Base-by-base conservation (phyloP, 2,888 invertebrate species). In the Erynnis tages region DNA sequence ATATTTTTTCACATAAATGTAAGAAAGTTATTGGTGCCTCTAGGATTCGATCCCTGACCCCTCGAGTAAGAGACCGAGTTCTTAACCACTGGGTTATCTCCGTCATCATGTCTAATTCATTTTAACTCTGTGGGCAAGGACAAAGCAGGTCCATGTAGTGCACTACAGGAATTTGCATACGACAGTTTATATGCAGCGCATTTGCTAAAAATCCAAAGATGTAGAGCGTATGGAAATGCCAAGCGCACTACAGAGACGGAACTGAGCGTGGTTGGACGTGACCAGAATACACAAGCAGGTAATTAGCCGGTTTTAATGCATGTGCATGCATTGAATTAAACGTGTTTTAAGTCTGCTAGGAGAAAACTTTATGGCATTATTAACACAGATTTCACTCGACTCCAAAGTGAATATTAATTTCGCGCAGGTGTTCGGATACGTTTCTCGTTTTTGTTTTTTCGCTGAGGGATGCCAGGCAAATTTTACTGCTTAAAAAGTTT, bases 261-360 rank as follows among this genome's bases (percentile, higher is more conserved):
- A 38, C 27, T 1, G 19, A 37, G 29, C 47, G 29, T 19, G 34
- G 27, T 10, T 35, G 35, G 16, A 43, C 50, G 41, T 50, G 50
- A 50, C 43, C 34, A 29, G 50, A 50, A 50, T 50, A 50, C 35
- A 35, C 35, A 27, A 25, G 11, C 43, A 32, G 32, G 30, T 50
- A 50, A 50, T 50, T 50, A 50, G 27, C 41, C 23, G 2, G 41
- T 11, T 34, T 40, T 43, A 43, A 50, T 43, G 50, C 50, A 50
- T 21, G 50, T 21, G 34, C 50, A 50, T 50, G 50, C 41, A 50
- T 50, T 50, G 35, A 43, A 50, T 43, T 50, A 43, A 50, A 50
- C 35, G 19, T 35, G 43, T 23, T 35, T 41, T 21, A 35, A 19
- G 27, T 35, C 23, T 41, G n/a, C 27, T 3, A 29, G 25, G 25